A percentile compares a stretch with the other conserved stretches of the same genome.
Conservation (phyloP, 2,888 invertebrate species). For the Cyclophora albipunctata region DNA sequence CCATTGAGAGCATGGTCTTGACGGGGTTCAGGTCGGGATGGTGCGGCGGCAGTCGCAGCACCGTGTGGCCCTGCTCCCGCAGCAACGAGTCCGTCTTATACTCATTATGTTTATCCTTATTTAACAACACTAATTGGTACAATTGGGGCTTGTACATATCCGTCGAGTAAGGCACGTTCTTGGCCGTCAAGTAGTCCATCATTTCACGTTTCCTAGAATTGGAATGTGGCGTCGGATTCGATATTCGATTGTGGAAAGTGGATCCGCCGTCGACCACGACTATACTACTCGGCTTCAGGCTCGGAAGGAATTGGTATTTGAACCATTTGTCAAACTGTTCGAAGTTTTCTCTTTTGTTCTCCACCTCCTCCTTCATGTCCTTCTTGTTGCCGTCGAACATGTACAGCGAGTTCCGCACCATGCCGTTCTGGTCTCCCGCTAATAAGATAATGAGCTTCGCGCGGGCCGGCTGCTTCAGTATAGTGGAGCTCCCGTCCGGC, state of each 20-base stretch:
- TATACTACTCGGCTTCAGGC: conserved; percentile 26
- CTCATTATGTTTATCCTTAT: conserved; percentile 27
- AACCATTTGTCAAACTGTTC: conserved; percentile 31
- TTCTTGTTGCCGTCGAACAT: conserved; percentile 27
- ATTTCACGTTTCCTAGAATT: conserved; percentile 29
- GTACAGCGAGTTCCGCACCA: conserved; percentile 23
- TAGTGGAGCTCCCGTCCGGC: conserved; percentile 25
- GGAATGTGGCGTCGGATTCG: conserved; percentile 26
- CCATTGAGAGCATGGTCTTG: conserved; percentile 19
- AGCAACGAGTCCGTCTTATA: conserved; percentile 26
- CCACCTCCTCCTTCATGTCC: conserved; percentile 27
- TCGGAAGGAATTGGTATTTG: conserved; percentile 26
- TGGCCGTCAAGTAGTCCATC: conserved; percentile 28
- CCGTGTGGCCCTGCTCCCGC: conserved; percentile 25
- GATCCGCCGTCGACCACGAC: conserved; percentile 28
- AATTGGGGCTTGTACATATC: conserved; percentile 31
- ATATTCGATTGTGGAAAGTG: conserved; percentile 25
- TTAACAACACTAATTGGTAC: conserved; percentile 26
- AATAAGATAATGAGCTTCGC: conserved; percentile 24
- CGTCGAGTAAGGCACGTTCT: conserved; percentile 25
- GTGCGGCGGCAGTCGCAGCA: conserved; percentile 22
- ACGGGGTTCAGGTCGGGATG: conserved; percentile 28
- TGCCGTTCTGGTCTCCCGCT: conserved; percentile 25
- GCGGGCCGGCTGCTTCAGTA: conserved; percentile 30
- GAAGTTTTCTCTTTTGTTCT: conserved; percentile 24